phyloP scores from a whole-genome alignment of 2,797 vertebrate species.

The Valencia hispanica region DNA sequence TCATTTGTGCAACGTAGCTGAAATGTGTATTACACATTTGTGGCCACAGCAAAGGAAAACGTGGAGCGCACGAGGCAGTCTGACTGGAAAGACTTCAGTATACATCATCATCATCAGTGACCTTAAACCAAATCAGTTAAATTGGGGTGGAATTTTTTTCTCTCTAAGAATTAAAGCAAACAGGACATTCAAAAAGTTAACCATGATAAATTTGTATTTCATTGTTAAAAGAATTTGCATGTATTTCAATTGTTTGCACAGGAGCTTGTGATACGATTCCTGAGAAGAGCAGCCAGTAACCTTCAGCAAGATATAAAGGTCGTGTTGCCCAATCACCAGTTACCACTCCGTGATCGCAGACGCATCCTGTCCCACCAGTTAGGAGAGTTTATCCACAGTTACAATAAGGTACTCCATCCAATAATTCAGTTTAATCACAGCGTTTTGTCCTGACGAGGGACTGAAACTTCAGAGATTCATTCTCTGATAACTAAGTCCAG shows the following conservation, averaged over 20 bases:
- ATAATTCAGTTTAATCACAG: conserved; percentile 9
- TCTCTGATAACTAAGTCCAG: conserved; percentile 4
- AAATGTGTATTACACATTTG: conserved; percentile 57
- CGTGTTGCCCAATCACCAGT: conserved; percentile 83
- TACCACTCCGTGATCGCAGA: conserved; percentile 85
- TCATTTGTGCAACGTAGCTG: conserved; percentile 58
- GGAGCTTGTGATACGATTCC: conserved; percentile 94
- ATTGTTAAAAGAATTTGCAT: background rate
- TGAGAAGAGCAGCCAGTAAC: conserved; percentile 90
- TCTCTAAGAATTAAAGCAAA: background rate
- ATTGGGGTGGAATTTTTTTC: conserved; percentile 22
- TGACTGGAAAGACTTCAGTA: conserved; percentile 68
- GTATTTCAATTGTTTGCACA: conserved; percentile 59
- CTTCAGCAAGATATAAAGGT: conserved; percentile 88
- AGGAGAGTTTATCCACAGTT: conserved; percentile 89
- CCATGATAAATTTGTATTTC: background rate
- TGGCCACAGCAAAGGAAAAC: conserved; percentile 59
- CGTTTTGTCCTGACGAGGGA: conserved; percentile 3
- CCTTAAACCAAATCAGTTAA: conserved; percentile 52
- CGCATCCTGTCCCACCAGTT: conserved; percentile 90
- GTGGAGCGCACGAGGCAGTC: conserved; percentile 44
- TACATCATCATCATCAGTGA: conserved; percentile 42
- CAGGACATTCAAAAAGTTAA: background rate
- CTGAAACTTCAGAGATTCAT: conserved; percentile 21
- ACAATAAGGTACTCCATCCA: conserved; percentile 85